A percentile compares a stretch with the other conserved stretches of the same genome.
Evolutionary conservation across 1,140 invertebrate genomes (phyloP).

Genomic region (Solenopsis invicta): DNA sequence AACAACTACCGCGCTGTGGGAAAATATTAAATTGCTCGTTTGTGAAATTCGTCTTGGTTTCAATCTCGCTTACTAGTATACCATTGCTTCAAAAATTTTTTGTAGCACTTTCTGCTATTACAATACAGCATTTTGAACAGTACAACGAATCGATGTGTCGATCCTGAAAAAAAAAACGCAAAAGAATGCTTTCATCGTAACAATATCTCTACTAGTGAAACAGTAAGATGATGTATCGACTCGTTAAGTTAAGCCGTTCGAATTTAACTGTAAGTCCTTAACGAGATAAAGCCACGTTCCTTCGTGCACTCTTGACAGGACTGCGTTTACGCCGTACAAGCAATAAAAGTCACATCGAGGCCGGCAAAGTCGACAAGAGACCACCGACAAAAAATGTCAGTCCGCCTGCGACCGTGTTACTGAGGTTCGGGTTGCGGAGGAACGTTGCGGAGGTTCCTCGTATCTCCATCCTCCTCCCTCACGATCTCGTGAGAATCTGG

Average conservation of each 20-base stretch:
- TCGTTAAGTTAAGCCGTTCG: slow-evolving; percentile 61
- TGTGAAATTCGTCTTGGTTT: neutral
- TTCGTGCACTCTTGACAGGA: slow-evolving; percentile 49
- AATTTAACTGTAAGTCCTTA: slow-evolving; percentile 60
- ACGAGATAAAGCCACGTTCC: slow-evolving; percentile 72
- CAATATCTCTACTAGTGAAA: slow-evolving; percentile 28
- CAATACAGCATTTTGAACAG: neutral
- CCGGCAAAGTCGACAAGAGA: slow-evolving; percentile 68
- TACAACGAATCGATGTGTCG: neutral
- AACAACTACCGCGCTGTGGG: neutral
- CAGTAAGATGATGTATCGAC: slow-evolving; percentile 60
- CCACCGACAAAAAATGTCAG: slow-evolving; percentile 74
- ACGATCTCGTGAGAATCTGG: slow-evolving; percentile 46
- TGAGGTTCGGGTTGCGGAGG: slow-evolving; percentile 24
- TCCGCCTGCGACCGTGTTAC: slow-evolving; percentile 42
- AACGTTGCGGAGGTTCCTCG: slow-evolving; percentile 19
- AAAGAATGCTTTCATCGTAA: slow-evolving; percentile 5
- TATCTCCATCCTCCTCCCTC: slow-evolving; percentile 37
- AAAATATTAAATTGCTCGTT: slow-evolving; percentile 29
- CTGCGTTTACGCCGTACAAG: slow-evolving; percentile 79
- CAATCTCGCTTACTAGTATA: neutral
- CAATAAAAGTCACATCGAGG: slow-evolving; percentile 81
- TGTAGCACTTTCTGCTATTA: neutral
- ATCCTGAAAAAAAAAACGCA: neutral
- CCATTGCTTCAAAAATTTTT: neutral